Evolutionary conservation across 2,888 invertebrate genomes (phyloP).

Genomic region (Apantesis nais): DNA sequence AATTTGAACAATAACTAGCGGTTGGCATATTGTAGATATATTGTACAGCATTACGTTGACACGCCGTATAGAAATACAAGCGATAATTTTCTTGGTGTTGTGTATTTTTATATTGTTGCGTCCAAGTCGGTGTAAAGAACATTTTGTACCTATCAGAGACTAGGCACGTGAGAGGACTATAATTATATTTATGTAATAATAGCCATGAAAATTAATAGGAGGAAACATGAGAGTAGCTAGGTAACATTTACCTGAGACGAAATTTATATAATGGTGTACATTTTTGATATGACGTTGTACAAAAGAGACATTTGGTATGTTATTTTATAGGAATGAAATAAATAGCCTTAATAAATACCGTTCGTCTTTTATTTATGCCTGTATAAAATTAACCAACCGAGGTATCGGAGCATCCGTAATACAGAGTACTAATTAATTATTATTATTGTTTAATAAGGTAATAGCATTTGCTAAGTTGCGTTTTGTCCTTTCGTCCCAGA

Average conservation of each 20-base stretch:
- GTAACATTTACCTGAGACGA: constrained; percentile 84
- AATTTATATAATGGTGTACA: constrained; percentile 86
- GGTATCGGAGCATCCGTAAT: not conserved
- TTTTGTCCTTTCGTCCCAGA: too few relatives aligned
- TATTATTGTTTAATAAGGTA: too few relatives aligned
- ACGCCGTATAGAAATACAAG: constrained; percentile 45
- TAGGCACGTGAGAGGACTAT: constrained; percentile 78
- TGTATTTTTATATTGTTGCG: constrained; percentile 46
- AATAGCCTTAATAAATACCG: constrained; percentile 83
- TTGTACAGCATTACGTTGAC: constrained; percentile 69
- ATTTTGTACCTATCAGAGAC: constrained; percentile 71
- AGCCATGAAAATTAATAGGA: constrained; percentile 67
- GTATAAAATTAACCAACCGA: not conserved
- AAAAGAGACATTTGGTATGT: constrained; percentile 87
- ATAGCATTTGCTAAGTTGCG: too few relatives aligned
- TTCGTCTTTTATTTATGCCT: constrained; percentile 49
- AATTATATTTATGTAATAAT: constrained; percentile 76
- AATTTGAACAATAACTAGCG: constrained; percentile 59
- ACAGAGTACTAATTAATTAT: not conserved
- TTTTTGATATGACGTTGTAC: constrained; percentile 87
- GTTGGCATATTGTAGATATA: constrained; percentile 72
- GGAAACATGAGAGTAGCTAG: constrained; percentile 75
- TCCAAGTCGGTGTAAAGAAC: constrained; percentile 56
- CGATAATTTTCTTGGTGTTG: constrained; percentile 36
- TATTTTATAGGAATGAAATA: constrained; percentile 87